phyloP scores from a whole-genome alignment of 2,113 vertebrate genomes.

The Lepisosteus oculatus region DNA sequence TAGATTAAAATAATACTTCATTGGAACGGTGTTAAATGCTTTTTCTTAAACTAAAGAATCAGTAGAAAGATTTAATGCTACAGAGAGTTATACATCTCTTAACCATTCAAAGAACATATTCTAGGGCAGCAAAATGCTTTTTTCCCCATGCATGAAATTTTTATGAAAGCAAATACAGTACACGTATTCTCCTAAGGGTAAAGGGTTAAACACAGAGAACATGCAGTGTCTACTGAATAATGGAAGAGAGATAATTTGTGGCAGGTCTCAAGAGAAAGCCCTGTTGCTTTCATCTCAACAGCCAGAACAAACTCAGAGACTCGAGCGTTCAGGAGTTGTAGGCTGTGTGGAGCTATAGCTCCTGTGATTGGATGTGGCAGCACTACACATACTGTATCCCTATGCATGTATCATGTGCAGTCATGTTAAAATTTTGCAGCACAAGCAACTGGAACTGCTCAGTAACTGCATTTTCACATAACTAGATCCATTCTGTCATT shows the following conservation, averaged over 20 bases:
- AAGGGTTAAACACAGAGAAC: constrained; percentile 21
- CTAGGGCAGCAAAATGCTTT: not conserved
- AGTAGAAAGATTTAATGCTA: not conserved
- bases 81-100: not conserved
- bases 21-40: too few relatives aligned
- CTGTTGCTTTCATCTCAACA: constrained; percentile 31
- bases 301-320: not conserved
- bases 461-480: too few relatives aligned
- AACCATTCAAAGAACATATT: constrained; percentile 6
- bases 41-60: not conserved
- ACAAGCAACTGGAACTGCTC: too few relatives aligned
- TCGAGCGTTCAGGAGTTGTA: not conserved
- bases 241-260: constrained; percentile 34
- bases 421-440: too few relatives aligned
- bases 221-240: constrained; percentile 26
- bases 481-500: too few relatives aligned
- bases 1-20: too few relatives aligned
- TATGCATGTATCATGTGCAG: too few relatives aligned
- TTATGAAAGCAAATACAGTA: constrained; percentile 36
- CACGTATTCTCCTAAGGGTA: constrained; percentile 20
- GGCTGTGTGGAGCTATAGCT: not conserved
- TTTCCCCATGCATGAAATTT: constrained; percentile 29
- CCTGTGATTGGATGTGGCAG: too few relatives aligned
- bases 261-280: constrained; percentile 22
- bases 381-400: too few relatives aligned